Conservation (phyloP, 64 coral and sea anemone genomes). For the Porites lutea region DNA sequence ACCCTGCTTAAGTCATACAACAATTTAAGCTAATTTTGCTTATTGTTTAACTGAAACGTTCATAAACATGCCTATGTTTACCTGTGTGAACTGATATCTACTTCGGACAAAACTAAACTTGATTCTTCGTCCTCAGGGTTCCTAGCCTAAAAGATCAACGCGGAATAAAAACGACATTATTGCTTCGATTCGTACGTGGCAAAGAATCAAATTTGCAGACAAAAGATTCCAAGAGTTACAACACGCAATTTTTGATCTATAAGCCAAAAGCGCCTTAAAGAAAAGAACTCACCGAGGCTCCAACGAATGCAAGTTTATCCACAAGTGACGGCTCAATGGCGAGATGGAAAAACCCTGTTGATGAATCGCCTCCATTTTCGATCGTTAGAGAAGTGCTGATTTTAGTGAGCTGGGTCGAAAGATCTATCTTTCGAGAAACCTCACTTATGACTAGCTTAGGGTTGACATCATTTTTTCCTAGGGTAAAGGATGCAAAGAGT, state of each 20-base stretch:
- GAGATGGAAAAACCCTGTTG: slow-evolving; percentile 62
- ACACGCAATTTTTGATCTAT: not conserved
- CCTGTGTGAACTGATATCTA: slow-evolving; percentile 67
- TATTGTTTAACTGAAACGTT: not conserved
- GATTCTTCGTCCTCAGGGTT: slow-evolving; percentile 79
- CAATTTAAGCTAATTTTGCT: not conserved
- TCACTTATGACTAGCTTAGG: slow-evolving; percentile 65
- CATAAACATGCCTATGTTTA: slow-evolving; percentile 47
- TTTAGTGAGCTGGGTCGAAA: slow-evolving; percentile 87
- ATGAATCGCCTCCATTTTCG: slow-evolving; percentile 85
- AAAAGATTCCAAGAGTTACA: slow-evolving; percentile 7
- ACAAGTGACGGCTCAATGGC: slow-evolving; percentile 87
- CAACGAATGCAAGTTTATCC: slow-evolving; percentile 84
- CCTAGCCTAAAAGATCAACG: slow-evolving; percentile 57
- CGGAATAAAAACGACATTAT: not conserved
- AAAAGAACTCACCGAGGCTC: slow-evolving; percentile 66
- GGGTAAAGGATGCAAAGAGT: slow-evolving; percentile 58
- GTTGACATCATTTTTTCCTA: slow-evolving; percentile 78
- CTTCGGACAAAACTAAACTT: slow-evolving; percentile 64
- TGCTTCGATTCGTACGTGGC: slow-evolving; percentile 1
- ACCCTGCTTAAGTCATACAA: not conserved
- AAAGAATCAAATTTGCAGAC: not conserved
- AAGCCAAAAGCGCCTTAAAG: not conserved
- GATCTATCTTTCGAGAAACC: slow-evolving; percentile 97
- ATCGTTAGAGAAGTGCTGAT: slow-evolving; percentile 78